Evolutionary conservation across 2,113 vertebrate species (phyloP), one percentile per base, ranked within the genome.

Genomic region (Plecotus auritus): DNA sequence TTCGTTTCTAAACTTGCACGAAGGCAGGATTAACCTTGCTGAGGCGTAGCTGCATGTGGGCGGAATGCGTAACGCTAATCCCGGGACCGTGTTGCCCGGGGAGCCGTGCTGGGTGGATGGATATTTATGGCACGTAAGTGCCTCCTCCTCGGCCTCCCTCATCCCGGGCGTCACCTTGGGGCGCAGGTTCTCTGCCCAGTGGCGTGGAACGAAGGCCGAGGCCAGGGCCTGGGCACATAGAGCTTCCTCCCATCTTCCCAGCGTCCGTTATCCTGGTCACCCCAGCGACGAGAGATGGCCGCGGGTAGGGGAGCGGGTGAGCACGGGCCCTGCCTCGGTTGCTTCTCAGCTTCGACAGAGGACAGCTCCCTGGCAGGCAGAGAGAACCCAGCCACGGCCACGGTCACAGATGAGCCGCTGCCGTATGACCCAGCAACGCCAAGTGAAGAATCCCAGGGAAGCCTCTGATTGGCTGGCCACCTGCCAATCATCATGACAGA

Each of bases 11-110:
- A 95, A 92, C 96, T 93, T 56, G 22, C 88, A 49, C 3, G 0
- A 73, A 94, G 95, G 80, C 51, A 83, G 95, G 97, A 96, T 97
- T 97, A 95, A 97, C 98, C 97, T 98, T 97, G 96, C 95, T 76
- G 97, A 97, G 97, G 98, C 97, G 88, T 54, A 0, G 13, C 37
- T 73, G 0, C 0, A 76, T 78, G 89, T 61, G 67, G 90, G 54
- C 7, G 40, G 87, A 80, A 90, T 66, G 69, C 3, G 70, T 0
- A 72, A 90, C 93, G 83, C 78, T 67, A 89, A 95, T 90, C 96
- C 82, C 2, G 26, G 89, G n/a, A 54, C 1, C 10, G 18, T 6
- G 17, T 84, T 72, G 85, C 80, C 92, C 9, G 9, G 8, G 96
- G 76, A 94, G 85, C 89, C 82, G 85, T 32, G 0, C 69, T 8